These are phyloP conservation scores for Ooceraea biroi DNA, from an alignment of 1,140 invertebrate species.

Conservation along the genomic window DNA sequence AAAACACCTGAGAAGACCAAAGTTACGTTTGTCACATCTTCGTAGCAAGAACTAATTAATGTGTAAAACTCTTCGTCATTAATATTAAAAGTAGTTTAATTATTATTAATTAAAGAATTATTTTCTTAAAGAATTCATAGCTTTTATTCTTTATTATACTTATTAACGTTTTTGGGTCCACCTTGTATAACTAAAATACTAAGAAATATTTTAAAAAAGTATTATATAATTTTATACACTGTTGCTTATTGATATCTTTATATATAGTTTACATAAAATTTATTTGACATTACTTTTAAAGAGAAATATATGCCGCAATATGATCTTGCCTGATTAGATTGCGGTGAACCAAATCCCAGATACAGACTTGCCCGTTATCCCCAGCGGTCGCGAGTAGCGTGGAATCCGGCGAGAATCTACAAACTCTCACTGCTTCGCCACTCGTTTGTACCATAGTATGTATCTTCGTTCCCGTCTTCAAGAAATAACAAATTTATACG, in stretches of 20 bases:
- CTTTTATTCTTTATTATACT: no score
- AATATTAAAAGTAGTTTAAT: no score
- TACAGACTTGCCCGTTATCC: constrained; percentile 91
- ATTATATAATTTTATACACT: no score
- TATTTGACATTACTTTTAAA: no score
- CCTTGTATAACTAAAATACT: no score
- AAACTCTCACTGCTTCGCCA: constrained; percentile 89
- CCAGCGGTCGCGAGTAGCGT: constrained; percentile 90
- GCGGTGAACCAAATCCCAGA: constrained; percentile 91
- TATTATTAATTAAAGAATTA: no score
- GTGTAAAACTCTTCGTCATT: background rate
- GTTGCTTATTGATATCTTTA: no score
- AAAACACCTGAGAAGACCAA: constrained; percentile 86
- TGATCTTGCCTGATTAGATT: constrained; percentile 87
- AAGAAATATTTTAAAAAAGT: no score
- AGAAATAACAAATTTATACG: constrained; percentile 40
- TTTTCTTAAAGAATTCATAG: no score
- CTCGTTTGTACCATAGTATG: constrained; percentile 89
- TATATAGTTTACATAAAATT: no score
- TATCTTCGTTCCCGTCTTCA: constrained; percentile 87
- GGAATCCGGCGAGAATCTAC: constrained; percentile 90
- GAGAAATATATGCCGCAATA: background rate
- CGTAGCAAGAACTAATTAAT: background rate
- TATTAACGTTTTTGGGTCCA: no score
- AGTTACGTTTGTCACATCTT: background rate